A percentile compares a stretch with the other conserved stretches of the same genome.
These are phyloP conservation scores for Tupaia chinensis DNA, from an alignment of 2,113 vertebrate species.

Conservation along the genomic window DNA sequence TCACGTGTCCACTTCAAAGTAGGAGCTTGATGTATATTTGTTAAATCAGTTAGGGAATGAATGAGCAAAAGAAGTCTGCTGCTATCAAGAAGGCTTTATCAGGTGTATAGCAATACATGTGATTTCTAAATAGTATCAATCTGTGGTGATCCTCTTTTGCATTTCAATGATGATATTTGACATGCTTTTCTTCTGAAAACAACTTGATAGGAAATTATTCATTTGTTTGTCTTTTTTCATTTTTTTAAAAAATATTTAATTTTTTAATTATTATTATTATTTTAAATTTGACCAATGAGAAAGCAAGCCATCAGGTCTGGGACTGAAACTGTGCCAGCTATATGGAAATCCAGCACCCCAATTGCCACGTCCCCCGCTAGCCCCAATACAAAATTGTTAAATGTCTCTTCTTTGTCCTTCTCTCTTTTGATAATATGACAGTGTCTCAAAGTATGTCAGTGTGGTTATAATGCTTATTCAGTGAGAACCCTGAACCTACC, in stretches of 20 bases:
- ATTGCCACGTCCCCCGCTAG: too few relatives aligned
- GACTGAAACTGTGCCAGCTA: too few relatives aligned
- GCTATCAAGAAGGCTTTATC: background rate
- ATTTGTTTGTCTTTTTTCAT: too few relatives aligned
- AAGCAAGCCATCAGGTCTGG: too few relatives aligned
- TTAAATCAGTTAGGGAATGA: slow-evolving; percentile 1
- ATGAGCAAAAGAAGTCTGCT: background rate
- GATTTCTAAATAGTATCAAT: background rate
- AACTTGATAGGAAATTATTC: background rate
- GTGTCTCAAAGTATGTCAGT: background rate
- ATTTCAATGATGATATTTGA: background rate
- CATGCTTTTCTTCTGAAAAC: slow-evolving; percentile 11
- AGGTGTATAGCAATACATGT: background rate
- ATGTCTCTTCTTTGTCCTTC: background rate
- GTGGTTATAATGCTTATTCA: background rate
- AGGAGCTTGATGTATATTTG: background rate
- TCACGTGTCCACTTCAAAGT: background rate
- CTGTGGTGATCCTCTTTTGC: background rate
- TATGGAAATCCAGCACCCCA: too few relatives aligned
- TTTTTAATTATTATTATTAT: too few relatives aligned
- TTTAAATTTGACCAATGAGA: too few relatives aligned
- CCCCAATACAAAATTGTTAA: background rate
- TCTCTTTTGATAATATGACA: slow-evolving; percentile 5
- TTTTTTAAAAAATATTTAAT: too few relatives aligned
- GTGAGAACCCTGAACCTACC: background rate